These are phyloP conservation scores for Tuta absoluta DNA, from an alignment of 2,888 invertebrate genomes.

Conservation along the genomic window DNA sequence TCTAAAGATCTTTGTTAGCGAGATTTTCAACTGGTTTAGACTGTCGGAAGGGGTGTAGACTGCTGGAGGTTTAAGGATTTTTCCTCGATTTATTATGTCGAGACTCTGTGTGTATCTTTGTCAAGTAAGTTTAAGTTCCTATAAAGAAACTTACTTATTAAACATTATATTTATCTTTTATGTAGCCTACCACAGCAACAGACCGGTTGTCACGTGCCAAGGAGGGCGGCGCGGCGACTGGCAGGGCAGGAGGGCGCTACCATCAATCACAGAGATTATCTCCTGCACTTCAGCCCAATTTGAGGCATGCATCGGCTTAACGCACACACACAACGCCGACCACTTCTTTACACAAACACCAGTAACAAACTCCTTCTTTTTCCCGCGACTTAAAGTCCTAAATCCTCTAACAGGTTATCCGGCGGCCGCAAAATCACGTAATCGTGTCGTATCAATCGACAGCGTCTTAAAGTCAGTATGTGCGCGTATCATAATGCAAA, in stretches of 20 bases:
- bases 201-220: constrained; percentile 37
- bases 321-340: constrained; percentile 53
- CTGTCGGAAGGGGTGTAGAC: constrained; percentile 8
- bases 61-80: constrained; percentile 1
- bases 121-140: background rate
- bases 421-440: constrained; percentile 21
- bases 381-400: constrained; percentile 37
- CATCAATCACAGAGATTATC: constrained; percentile 86
- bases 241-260: constrained; percentile 52
- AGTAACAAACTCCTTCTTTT: constrained; percentile 33
- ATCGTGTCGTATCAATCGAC: constrained; percentile 21
- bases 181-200: constrained; percentile 32
- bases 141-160: background rate
- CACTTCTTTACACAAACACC: constrained; percentile 3
- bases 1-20: constrained; percentile 54
- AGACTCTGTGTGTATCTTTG: background rate
- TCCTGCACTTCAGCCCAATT: constrained; percentile 82
- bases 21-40: constrained; percentile 37
- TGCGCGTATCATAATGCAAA: constrained; percentile 65
- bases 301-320: constrained; percentile 75
- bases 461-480: constrained; percentile 34
- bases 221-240: constrained; percentile 8
- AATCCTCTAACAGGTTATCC: constrained; percentile 32
- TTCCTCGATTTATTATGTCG: background rate
- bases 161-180: too few species aligned